Base-by-base conservation (phyloP, 2,113 vertebrate genomes). In the Triplophysa dalaica region DNA sequence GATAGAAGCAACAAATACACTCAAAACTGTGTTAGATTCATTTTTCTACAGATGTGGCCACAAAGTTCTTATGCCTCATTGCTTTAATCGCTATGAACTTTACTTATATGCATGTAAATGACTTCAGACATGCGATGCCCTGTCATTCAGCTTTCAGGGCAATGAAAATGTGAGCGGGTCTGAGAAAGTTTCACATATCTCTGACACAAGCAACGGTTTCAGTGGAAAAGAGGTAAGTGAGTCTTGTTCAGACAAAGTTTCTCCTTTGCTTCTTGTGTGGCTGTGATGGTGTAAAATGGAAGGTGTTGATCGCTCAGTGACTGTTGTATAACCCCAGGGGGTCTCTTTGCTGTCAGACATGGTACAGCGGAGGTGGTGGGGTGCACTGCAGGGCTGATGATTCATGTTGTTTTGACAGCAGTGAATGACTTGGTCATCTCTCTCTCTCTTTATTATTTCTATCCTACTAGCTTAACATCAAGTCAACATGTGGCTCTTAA, bases 311-410 rank as follows among this genome's bases (percentile, higher is more conserved):
- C 74, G 80, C 67, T 80, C 76, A 54, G 77, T 29, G 77, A 50
- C 72, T 64, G 60, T 79, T 63, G 75, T 80, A 88, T 87, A 89
- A 87, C 79, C 80, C 82, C 86, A 81, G 78, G 79, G 81, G 82
- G 85, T 75, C 76, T 85, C 79, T 82, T 60, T 75, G 83, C 73
- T 75, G 73, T 64, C 61, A 76, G 62, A 1, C 10, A 17, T 4
- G 3, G 61, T 65, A 17, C 13, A 33, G 43, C 61, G 1, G 45
- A 65, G 41, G 41, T 33, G 33, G 22, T 76, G 61, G 61, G 74
- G 24, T 64, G 45, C 80, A 79, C 52, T 52, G 61, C 74, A 50
- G 62, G 62, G 43, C 62, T 64, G 61, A 64, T 33, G 62, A 17
- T 52, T 52, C 19, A 21, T 54, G 74, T 65, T 54, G 45, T 76